phyloP scores from a whole-genome alignment of 2,888 invertebrate species.

The Junonia oenone region DNA sequence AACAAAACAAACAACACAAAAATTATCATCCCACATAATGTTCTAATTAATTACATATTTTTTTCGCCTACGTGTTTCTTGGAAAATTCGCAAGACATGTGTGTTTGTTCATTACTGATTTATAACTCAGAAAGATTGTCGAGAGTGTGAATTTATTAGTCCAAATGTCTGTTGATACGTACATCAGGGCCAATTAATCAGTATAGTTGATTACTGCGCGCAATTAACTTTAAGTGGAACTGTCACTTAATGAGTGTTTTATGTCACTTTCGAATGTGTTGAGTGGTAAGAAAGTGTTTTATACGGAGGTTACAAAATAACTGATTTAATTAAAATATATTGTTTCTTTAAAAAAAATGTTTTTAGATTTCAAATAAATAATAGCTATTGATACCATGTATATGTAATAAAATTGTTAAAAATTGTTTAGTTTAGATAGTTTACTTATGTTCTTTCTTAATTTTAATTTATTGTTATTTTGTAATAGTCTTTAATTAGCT shows the following conservation, averaged over 20 bases:
- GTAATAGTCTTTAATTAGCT: too few species aligned
- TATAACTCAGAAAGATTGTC: slow-evolving; percentile 4
- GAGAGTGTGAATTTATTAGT: slow-evolving; percentile 7
- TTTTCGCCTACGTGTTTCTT: not conserved
- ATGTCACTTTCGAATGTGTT: not conserved
- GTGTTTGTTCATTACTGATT: slow-evolving; percentile 4
- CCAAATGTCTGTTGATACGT: slow-evolving; percentile 10
- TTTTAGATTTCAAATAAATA: too few species aligned
- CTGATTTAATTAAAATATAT: not conserved
- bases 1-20: too few species aligned
- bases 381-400: too few species aligned
- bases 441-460: too few species aligned
- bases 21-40: not conserved
- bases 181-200: slow-evolving; percentile 15
- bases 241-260: slow-evolving; percentile 6
- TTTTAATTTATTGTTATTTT: too few species aligned
- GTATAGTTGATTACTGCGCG: slow-evolving; percentile 12
- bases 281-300: not conserved
- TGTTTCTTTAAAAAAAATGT: too few species aligned
- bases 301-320: not conserved
- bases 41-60: not conserved
- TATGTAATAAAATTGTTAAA: too few species aligned
- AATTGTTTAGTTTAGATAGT: too few species aligned
- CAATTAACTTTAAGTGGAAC: slow-evolving; percentile 8
- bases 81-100: not conserved